These are phyloP conservation scores for Leucophenga montana DNA, from an alignment of 2,888 invertebrate species.

Conservation along the genomic window DNA sequence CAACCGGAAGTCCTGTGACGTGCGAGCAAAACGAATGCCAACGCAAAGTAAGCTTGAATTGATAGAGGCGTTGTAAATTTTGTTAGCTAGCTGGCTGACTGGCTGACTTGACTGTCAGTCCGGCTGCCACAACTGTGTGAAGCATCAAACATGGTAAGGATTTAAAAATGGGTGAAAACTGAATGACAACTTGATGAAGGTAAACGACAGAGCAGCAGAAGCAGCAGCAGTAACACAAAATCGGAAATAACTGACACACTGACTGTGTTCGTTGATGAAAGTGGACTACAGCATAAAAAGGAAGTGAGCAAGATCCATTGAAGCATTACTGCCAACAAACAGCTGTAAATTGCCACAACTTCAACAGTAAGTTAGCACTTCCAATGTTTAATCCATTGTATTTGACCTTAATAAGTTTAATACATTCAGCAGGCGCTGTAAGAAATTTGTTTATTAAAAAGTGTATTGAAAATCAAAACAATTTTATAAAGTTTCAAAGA, in stretches of 20 bases:
- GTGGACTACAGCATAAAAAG: not conserved
- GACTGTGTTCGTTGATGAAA: not conserved
- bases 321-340: not conserved
- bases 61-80: not conserved
- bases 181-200: conserved; percentile 69
- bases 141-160: conserved; percentile 63
- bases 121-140: conserved; percentile 63
- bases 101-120: conserved; percentile 16
- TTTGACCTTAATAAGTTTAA: too few relatives aligned
- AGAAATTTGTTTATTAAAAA: conserved; percentile 29
- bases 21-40: not conserved
- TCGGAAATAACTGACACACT: conserved; percentile 1
- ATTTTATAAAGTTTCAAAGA: conserved; percentile 2
- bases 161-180: conserved; percentile 54
- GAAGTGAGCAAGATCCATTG: not conserved
- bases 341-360: not conserved
- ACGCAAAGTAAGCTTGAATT: not conserved
- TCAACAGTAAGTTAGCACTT: not conserved
- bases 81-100: not conserved
- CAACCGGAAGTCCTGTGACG: conserved; percentile 23
- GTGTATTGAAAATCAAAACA: conserved; percentile 23
- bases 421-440: conserved; percentile 41
- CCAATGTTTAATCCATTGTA: too few relatives aligned
- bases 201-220: conserved; percentile 64
- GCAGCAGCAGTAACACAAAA: conserved; percentile 46